Evolutionary conservation across 2,888 invertebrate species (phyloP).

Genomic region (Drosophila ustulata): DNA sequence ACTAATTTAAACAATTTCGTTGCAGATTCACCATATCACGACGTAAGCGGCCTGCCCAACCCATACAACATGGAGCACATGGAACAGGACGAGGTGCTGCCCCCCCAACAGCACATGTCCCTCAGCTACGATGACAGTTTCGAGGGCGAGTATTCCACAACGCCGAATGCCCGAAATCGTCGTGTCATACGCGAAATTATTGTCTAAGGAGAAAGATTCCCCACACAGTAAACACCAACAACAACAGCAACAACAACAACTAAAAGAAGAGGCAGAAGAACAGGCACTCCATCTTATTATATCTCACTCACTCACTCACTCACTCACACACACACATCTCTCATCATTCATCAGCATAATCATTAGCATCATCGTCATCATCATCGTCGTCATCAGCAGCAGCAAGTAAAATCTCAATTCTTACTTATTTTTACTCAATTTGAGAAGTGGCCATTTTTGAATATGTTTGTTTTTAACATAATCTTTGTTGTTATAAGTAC

Average conservation of each 20-base stretch:
- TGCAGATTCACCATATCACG: constrained; percentile 95
- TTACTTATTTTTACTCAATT: constrained; percentile 58
- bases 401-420: constrained; percentile 57
- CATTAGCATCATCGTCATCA: constrained; percentile 10
- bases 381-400: constrained; percentile 4
- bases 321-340: constrained; percentile 22
- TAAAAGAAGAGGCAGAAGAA: constrained; percentile 20
- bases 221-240: constrained; percentile 18
- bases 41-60: constrained; percentile 96
- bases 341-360: constrained; percentile 27
- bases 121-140: constrained; percentile 96
- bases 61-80: constrained; percentile 93
- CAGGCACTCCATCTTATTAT: constrained; percentile 38
- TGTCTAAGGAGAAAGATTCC: constrained; percentile 86
- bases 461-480: constrained; percentile 31
- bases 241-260: constrained; percentile 19
- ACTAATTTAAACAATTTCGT: constrained; percentile 68
- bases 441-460: constrained; percentile 73
- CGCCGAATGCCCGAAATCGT: constrained; percentile 96
- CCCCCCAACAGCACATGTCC: constrained; percentile 93
- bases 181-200: constrained; percentile 97
- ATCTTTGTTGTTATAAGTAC: constrained; percentile 57
- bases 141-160: constrained; percentile 97
- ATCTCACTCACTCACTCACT: constrained; percentile 16
- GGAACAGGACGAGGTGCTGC: constrained; percentile 89